phyloP scores from a whole-genome alignment of 2,113 vertebrate species.

The Prionailurus bengalensis region DNA sequence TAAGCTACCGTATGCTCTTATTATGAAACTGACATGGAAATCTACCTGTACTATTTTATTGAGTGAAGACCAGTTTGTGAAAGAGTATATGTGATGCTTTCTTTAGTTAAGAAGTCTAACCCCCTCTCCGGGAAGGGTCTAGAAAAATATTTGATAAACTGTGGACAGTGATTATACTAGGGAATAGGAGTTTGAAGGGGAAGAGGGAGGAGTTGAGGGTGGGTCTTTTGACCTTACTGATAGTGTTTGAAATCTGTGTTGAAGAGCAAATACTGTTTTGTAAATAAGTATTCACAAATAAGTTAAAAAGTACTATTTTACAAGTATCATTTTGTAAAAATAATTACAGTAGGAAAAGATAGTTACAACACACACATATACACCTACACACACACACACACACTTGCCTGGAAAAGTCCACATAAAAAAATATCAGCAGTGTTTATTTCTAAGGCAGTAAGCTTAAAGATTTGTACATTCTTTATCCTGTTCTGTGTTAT shows the following conservation, averaged over 20 bases:
- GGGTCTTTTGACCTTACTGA: not conserved
- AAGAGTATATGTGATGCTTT: not conserved
- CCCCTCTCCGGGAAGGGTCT: not conserved
- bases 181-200: not conserved
- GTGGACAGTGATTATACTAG: not conserved
- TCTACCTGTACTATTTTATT: not conserved
- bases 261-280: not conserved
- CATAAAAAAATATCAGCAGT: not conserved
- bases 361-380: not conserved
- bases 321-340: constrained; percentile 34
- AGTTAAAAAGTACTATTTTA: not conserved
- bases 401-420: not conserved
- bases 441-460: not conserved
- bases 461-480: not conserved
- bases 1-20: not conserved
- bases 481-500: not conserved
- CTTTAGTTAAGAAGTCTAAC: not conserved
- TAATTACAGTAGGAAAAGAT: not conserved
- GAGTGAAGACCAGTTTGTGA: not conserved
- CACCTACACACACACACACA: not conserved
- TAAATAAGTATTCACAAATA: not conserved
- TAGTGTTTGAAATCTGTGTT: constrained; percentile 19
- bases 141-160: not conserved
- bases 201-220: not conserved
- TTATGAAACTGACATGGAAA: not conserved